Evolutionary conservation across 2,797 vertebrate genomes (phyloP).

Genomic region (Geotrypetes seraphini): DNA sequence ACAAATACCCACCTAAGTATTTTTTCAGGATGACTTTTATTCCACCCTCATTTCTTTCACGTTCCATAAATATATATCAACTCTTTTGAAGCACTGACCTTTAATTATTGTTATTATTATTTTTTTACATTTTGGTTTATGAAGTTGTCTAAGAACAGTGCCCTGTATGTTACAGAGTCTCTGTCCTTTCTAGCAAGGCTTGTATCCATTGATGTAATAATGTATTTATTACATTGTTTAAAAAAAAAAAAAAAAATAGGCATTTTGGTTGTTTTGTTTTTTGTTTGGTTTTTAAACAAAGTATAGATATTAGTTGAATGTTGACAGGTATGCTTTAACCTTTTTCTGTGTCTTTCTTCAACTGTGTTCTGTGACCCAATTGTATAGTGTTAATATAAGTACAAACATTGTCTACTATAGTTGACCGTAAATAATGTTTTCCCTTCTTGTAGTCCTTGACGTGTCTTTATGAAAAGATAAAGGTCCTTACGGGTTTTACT

Average conservation of each 20-base stretch:
- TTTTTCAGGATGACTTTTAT: not conserved
- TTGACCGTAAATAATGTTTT: constrained; percentile 81
- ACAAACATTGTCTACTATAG: constrained; percentile 81
- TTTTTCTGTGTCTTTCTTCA: constrained; percentile 94
- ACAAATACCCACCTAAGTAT: constrained; percentile 9
- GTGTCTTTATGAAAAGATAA: constrained; percentile 81
- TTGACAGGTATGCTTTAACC: constrained; percentile 56
- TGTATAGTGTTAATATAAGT: constrained; percentile 97
- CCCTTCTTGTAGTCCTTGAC: constrained; percentile 79
- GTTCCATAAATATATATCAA: constrained; percentile 32
- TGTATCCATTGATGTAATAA: constrained; percentile 25
- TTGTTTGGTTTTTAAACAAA: constrained; percentile 88
- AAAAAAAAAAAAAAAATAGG: too few species aligned
- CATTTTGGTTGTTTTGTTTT: constrained; percentile 61
- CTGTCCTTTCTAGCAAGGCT: constrained; percentile 18
- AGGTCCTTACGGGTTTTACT: constrained; percentile 63
- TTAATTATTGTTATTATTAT: constrained; percentile 12
- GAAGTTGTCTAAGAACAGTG: too few species aligned
- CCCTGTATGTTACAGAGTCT: constrained; percentile 14
- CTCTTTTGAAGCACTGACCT: constrained; percentile 19
- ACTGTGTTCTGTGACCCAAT: constrained; percentile 94
- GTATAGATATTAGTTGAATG: constrained; percentile 72
- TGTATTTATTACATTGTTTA: constrained; percentile 41
- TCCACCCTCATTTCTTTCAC: not conserved
- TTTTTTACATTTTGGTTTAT: not conserved